Evolutionary conservation across 2,797 vertebrate species (phyloP).

Genomic region (Clarias fuscus): DNA sequence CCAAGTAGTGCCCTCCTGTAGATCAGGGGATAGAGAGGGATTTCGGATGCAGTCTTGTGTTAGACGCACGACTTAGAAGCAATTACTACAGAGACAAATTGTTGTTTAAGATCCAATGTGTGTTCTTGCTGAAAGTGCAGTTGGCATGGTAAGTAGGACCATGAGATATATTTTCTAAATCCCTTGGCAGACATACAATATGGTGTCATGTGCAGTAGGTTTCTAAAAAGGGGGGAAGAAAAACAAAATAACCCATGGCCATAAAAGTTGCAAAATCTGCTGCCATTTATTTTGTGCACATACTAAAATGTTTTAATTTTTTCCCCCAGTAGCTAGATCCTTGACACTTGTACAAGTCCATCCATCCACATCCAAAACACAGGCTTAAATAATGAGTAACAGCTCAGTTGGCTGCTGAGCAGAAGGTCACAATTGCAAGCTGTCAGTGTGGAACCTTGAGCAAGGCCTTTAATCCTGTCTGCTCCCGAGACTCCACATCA

Average conservation of each 20-base stretch:
- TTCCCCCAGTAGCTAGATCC: background rate
- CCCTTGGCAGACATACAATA: too few relatives aligned
- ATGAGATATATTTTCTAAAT: too few relatives aligned
- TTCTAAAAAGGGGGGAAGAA: background rate
- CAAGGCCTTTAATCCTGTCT: background rate
- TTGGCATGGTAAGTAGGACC: too few relatives aligned
- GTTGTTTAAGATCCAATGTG: too few relatives aligned
- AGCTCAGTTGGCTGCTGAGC: background rate
- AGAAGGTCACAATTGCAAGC: background rate
- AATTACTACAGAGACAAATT: too few relatives aligned
- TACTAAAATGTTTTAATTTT: background rate
- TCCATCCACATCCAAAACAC: background rate
- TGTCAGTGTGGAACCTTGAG: background rate
- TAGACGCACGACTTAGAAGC: too few relatives aligned
- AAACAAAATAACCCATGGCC: background rate
- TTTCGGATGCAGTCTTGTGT: too few relatives aligned
- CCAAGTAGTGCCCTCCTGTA: too few relatives aligned
- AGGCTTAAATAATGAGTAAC: background rate
- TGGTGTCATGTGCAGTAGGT: too few relatives aligned
- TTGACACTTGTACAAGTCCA: background rate
- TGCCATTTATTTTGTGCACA: background rate
- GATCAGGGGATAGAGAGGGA: too few relatives aligned
- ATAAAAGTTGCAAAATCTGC: background rate
- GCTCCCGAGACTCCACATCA: background rate
- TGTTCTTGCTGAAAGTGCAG: too few relatives aligned